Evolutionary conservation across 2,113 vertebrate species (phyloP).

Genomic region (Ctenodactylus gundi): DNA sequence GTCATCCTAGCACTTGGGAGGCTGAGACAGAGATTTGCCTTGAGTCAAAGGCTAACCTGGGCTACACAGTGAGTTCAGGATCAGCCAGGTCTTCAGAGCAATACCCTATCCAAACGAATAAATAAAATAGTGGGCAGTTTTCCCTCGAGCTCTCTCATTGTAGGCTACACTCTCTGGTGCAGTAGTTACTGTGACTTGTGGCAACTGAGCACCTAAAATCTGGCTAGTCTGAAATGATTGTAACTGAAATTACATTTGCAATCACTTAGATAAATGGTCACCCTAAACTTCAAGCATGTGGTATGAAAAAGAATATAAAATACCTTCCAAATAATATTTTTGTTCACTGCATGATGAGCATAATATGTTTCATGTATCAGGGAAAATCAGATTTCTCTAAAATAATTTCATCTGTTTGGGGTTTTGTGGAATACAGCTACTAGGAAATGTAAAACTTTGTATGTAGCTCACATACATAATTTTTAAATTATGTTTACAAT

Average conservation of each 20-base stretch:
- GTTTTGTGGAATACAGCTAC: not conserved
- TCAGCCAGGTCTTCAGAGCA: too few relatives aligned
- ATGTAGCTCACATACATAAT: not conserved
- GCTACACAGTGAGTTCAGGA: too few relatives aligned
- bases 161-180: not conserved
- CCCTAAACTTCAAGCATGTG: not conserved
- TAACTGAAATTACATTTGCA: not conserved
- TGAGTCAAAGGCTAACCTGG: too few relatives aligned
- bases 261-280: not conserved
- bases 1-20: too few relatives aligned
- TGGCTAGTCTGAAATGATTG: not conserved
- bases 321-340: not conserved
- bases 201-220: not conserved
- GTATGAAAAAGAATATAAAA: not conserved
- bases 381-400: conserved; percentile 21
- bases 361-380: not conserved
- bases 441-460: not conserved
- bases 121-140: too few relatives aligned
- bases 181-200: not conserved
- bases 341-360: not conserved
- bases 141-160: not conserved
- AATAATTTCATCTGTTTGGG: not conserved
- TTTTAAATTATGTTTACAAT: too few relatives aligned
- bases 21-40: too few relatives aligned
- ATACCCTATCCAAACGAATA: too few relatives aligned